phyloP scores from a whole-genome alignment of 2,113 vertebrate genomes.

The Orthonyx spaldingii region DNA sequence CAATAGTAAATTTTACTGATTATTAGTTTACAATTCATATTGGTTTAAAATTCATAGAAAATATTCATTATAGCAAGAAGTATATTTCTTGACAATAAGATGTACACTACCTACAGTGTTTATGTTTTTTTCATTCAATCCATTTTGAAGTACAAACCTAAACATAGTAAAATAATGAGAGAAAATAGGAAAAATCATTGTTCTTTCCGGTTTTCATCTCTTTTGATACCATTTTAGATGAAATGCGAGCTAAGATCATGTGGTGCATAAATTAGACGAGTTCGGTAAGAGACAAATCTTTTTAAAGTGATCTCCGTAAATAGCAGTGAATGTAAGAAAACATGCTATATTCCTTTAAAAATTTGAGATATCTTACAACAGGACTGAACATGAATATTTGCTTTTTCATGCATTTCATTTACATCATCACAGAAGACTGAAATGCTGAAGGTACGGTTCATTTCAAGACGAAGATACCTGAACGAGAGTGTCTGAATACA shows the following conservation, averaged over 20 bases:
- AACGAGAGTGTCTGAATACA: background rate
- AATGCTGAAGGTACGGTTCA: background rate
- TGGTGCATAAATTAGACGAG: constrained; percentile 18
- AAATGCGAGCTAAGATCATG: constrained; percentile 4
- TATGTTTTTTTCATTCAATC: background rate
- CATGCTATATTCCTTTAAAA: background rate
- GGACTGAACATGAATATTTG: background rate
- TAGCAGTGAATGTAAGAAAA: background rate
- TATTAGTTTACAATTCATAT: background rate
- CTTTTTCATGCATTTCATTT: background rate
- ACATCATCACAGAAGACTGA: background rate
- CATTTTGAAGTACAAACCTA: background rate
- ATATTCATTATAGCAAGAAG: background rate
- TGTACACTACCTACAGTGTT: background rate
- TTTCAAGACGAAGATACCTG: background rate
- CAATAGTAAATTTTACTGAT: background rate
- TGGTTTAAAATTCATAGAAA: background rate
- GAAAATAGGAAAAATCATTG: background rate
- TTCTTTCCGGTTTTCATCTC: background rate
- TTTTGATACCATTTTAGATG: background rate
- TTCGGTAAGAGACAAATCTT: background rate
- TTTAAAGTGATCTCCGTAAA: constrained; percentile 2
- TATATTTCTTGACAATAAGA: background rate
- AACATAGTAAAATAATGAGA: background rate
- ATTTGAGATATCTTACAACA: background rate